Evolutionary conservation across 2,888 invertebrate genomes (phyloP).

Genomic region (Rosalia funebris): DNA sequence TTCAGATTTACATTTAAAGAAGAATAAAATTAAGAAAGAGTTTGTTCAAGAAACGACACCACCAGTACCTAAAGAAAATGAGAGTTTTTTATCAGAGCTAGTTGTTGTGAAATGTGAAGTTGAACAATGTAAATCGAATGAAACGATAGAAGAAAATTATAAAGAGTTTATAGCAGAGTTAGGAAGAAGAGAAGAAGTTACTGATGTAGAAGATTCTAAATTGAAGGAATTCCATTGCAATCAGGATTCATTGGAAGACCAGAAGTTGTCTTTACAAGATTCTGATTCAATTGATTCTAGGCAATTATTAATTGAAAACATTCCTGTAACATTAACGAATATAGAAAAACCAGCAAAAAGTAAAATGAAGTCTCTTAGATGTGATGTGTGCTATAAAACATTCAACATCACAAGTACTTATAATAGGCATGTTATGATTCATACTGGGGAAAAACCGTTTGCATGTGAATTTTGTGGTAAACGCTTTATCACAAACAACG

Average conservation of each 20-base stretch:
- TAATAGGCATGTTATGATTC: conserved; percentile 25
- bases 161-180: neutral
- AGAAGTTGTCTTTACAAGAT: neutral
- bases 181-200: neutral
- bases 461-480: conserved; percentile 33
- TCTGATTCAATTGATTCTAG: too few species aligned
- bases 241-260: neutral
- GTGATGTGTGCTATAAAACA: conserved; percentile 23
- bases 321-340: neutral
- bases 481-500: conserved; percentile 31
- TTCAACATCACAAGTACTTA: conserved; percentile 24
- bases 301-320: too few species aligned
- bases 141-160: neutral
- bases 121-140: neutral
- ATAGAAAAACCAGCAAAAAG: neutral
- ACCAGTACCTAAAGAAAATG: neutral
- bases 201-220: neutral
- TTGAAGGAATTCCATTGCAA: neutral
- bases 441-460: conserved; percentile 31
- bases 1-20: conserved; percentile 15
- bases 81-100: neutral
- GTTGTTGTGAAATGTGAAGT: neutral
- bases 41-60: neutral
- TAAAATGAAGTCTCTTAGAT: conserved; percentile 5
- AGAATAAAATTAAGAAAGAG: neutral